Evolutionary conservation across 2,888 invertebrate species (phyloP).

Genomic region (Bunonema sp.): DNA sequence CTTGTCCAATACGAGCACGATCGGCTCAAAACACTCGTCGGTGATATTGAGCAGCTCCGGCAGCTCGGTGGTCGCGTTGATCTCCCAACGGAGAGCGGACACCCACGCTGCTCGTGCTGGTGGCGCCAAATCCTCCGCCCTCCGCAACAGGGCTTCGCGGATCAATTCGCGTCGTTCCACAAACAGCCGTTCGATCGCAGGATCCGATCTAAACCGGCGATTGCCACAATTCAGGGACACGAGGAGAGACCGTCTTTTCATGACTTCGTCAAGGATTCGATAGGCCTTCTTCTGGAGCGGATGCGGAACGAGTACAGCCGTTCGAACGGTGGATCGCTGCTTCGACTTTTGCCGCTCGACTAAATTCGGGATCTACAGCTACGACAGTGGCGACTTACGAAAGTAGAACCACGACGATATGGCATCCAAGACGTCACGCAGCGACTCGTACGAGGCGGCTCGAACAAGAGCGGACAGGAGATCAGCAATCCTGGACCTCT

Average conservation of each 20-base stretch:
- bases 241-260: conserved; percentile 15
- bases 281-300: conserved; percentile 37
- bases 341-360: too few relatives aligned
- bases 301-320: too few relatives aligned
- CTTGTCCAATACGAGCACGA: conserved; percentile 28
- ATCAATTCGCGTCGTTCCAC: too few relatives aligned
- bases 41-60: conserved; percentile 13
- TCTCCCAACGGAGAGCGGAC: too few relatives aligned
- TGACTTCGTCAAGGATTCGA: conserved; percentile 30
- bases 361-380: too few relatives aligned
- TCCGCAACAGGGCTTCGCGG: too few relatives aligned
- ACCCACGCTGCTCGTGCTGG: too few relatives aligned
- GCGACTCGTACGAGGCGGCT: conserved; percentile 10
- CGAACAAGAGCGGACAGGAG: conserved; percentile 25
- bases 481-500: conserved; percentile 22
- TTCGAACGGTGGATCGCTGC: too few relatives aligned
- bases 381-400: conserved; percentile 2
- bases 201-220: too few relatives aligned
- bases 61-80: conserved; percentile 5
- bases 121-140: too few relatives aligned
- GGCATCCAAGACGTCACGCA: conserved; percentile 7
- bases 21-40: conserved; percentile 13
- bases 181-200: too few relatives aligned
- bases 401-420: conserved; percentile 22
- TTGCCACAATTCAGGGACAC: too few relatives aligned